Base-by-base conservation (phyloP, 2,113 vertebrate genomes). In the Elgaria multicarinata region DNA sequence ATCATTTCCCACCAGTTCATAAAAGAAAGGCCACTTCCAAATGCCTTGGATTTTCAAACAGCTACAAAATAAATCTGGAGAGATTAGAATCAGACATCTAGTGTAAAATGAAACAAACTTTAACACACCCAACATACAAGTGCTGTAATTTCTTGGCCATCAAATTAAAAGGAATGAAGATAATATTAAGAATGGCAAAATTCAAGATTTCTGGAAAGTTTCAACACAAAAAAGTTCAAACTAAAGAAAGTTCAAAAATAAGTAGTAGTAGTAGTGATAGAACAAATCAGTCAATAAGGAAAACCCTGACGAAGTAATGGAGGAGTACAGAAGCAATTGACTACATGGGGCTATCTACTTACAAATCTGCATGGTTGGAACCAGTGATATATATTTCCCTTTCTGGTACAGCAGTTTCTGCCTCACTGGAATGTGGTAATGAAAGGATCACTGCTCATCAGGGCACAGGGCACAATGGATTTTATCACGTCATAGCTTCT, bases 381-480 rank as follows among this genome's bases (percentile, higher is more conserved):
- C 36, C 67, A 85, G 69, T 44, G 42, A 20, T n/a, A 55, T 36
- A n/a, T 67, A 55, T 53, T 87, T 84, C 64, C 67, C 44, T 36
- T 89, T 79, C 69, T 39, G 83, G 44, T 69, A 76, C 36, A 87
- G 50, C 90, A 85, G 20, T 67, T 79, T 71, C 53, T 69, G n/a
- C 62, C 62, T 90, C 46, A 87, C 58, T 88, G 64, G 64, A 69
- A 64, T 71, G 36, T 26, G 7, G 44, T 82, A 72, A 86, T 6
- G 67, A 87, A 50, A 58, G 83, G 7, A 20, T 71, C 62, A 36
- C 18, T 78, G 24, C 8, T 53, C 5, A 44, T 1, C 7, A 58
- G 85, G 24, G 20, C 16, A 9, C 67, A 87, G 39, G 53, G 22
- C 1, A 53, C 8, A 92, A 92, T 55, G n/a, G 24, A 66, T 26